Evolutionary conservation across 1,140 invertebrate genomes (phyloP).

Genomic region (Zaprionus ornatus): DNA sequence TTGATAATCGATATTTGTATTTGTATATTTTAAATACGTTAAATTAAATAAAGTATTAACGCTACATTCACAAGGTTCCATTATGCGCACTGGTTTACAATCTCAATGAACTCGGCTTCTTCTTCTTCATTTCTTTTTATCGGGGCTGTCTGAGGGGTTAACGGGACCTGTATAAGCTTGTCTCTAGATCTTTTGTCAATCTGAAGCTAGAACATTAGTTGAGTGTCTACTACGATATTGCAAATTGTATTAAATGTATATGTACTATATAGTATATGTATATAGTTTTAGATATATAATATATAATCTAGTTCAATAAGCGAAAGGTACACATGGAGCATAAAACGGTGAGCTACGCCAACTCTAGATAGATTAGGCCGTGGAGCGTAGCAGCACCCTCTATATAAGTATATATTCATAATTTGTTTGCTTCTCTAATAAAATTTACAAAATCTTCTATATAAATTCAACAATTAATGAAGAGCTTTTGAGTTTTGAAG

Average conservation of each 20-base stretch:
- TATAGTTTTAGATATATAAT: conserved; percentile 39
- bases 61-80: conserved; percentile 72
- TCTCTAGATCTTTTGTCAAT: conserved; percentile 1
- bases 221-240: conserved; percentile 60
- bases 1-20: conserved; percentile 47
- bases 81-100: conserved; percentile 71
- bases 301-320: conserved; percentile 70
- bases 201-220: conserved; percentile 41
- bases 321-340: conserved; percentile 80
- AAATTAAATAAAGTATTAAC: conserved; percentile 56
- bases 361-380: conserved; percentile 15
- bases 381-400: conserved; percentile 44
- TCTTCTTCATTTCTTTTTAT: background rate
- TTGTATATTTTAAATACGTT: conserved; percentile 54
- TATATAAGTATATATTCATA: conserved; percentile 28
- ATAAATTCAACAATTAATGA: conserved; percentile 80
- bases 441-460: conserved; percentile 75
- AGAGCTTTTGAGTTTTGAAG: conserved; percentile 62
- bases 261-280: conserved; percentile 43
- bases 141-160: conserved; percentile 12
- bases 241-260: conserved; percentile 49
- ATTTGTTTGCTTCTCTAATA: conserved; percentile 55
- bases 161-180: conserved; percentile 8
- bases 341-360: conserved; percentile 57
- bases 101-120: background rate